phyloP scores from a whole-genome alignment of 2,113 vertebrate genomes.

The Channa argus region DNA sequence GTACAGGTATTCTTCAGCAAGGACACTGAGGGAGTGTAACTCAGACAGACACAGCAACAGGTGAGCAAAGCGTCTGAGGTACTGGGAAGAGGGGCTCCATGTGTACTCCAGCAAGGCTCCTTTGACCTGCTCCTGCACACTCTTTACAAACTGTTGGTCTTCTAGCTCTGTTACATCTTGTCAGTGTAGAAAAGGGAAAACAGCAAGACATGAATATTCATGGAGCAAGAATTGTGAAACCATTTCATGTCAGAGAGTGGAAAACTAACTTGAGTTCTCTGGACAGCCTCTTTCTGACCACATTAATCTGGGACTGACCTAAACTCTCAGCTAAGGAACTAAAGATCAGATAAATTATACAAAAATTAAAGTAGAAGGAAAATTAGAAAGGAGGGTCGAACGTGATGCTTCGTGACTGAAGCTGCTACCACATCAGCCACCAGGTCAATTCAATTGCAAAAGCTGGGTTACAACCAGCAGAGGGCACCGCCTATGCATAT shows the following conservation, averaged over 20 bases:
- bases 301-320: too few species aligned
- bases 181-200: background rate
- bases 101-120: conserved; percentile 91
- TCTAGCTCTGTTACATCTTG: conserved; percentile 91
- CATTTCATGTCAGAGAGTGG: background rate
- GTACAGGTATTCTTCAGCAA: conserved; percentile 93
- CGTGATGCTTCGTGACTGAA: too few species aligned
- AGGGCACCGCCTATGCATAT: too few species aligned
- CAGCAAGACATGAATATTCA: background rate
- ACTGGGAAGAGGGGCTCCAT: conserved; percentile 85
- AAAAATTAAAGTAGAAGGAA: too few species aligned
- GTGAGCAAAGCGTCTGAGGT: conserved; percentile 87
- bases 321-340: background rate
- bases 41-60: conserved; percentile 89
- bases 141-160: conserved; percentile 87
- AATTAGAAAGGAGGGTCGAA: too few species aligned
- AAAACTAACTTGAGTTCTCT: background rate
- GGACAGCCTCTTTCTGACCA: too few species aligned
- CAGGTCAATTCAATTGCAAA: too few species aligned
- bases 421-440: too few species aligned
- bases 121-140: conserved; percentile 89
- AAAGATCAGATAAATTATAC: background rate
- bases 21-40: conserved; percentile 87
- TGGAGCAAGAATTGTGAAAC: background rate
- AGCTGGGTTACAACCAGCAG: too few species aligned